These are phyloP conservation scores for Psilopogon haemacephalus DNA, from an alignment of 2,113 vertebrate genomes.

Conservation along the genomic window DNA sequence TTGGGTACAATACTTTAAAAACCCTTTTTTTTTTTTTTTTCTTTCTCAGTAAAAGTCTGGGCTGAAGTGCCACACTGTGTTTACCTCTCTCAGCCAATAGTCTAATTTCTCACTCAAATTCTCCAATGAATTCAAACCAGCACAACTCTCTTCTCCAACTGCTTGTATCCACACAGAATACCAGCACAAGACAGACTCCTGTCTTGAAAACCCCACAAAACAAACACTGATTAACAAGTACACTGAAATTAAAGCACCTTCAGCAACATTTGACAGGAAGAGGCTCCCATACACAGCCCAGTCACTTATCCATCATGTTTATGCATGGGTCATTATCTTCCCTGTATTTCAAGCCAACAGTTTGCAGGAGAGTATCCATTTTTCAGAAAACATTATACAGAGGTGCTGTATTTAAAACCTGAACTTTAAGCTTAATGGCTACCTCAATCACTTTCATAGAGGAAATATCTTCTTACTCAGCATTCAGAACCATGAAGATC, in stretches of 20 bases:
- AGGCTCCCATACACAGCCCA: neutral
- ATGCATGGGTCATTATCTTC: neutral
- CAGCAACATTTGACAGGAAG: neutral
- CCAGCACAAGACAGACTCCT: neutral
- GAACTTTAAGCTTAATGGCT: slow-evolving; percentile 55
- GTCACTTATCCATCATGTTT: neutral
- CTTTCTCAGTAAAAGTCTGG: too few species aligned
- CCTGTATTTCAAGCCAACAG: neutral
- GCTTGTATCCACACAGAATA: neutral
- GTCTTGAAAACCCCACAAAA: neutral
- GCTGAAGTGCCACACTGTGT: too few species aligned
- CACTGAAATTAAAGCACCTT: neutral
- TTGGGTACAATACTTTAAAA: too few species aligned
- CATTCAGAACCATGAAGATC: neutral
- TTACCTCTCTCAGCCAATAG: too few species aligned
- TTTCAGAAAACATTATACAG: slow-evolving; percentile 33
- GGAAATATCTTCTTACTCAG: slow-evolving; percentile 56
- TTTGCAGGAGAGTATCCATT: neutral
- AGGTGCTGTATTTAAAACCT: slow-evolving; percentile 27
- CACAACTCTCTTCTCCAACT: neutral
- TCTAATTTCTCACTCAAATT: too few species aligned
- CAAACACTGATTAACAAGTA: neutral
- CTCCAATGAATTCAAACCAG: too few species aligned
- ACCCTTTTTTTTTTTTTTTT: too few species aligned
- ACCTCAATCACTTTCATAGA: neutral